Evolutionary conservation across 1,140 invertebrate species (phyloP).

Genomic region (Eupristina koningsbergeri): DNA sequence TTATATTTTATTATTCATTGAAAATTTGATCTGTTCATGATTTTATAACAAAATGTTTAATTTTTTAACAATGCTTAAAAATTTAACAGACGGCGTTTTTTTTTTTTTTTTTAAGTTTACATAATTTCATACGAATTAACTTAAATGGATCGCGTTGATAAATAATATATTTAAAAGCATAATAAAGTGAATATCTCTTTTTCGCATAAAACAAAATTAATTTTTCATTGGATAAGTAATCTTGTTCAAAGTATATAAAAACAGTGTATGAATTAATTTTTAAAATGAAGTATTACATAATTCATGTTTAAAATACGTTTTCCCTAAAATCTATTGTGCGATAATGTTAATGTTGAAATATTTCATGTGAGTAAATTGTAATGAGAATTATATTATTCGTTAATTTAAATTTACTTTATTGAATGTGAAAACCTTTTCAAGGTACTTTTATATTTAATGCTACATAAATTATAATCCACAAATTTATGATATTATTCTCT

Average conservation of each 20-base stretch:
- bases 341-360: neutral
- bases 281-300: no score
- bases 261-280: neutral
- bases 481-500: neutral
- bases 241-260: constrained; percentile 1
- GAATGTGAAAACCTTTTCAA: neutral
- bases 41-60: no score
- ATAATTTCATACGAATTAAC: no score
- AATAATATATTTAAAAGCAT: no score
- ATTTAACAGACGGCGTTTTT: no score
- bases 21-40: no score
- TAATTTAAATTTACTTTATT: neutral
- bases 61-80: no score
- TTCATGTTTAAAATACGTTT: neutral
- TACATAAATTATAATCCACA: neutral
- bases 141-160: no score
- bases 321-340: neutral
- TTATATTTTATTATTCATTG: no score
- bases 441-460: neutral
- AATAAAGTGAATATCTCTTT: neutral
- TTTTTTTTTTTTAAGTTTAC: no score
- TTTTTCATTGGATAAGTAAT: constrained; percentile 16
- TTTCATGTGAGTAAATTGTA: constrained; percentile 18
- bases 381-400: neutral
- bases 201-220: neutral